Conservation (phyloP, 2,113 vertebrate genomes). For the Alexandromys fortis region DNA sequence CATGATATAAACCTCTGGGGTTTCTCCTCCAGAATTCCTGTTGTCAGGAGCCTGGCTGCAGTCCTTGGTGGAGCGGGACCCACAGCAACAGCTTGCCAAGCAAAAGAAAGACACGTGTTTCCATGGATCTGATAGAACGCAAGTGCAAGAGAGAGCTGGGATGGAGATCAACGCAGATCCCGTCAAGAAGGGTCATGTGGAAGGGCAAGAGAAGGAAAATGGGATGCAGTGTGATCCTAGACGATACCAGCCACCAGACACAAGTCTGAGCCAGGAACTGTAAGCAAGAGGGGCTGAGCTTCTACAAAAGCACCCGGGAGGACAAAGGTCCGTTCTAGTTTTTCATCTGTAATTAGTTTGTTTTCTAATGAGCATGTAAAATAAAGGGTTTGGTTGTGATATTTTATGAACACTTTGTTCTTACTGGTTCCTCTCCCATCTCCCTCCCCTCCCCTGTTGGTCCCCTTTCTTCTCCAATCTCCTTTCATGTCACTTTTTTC, state of each 20-base stretch:
- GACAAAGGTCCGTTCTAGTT: not conserved
- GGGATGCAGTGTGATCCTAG: not conserved
- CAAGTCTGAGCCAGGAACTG: not conserved
- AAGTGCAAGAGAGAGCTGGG: not conserved
- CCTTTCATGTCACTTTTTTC: not conserved
- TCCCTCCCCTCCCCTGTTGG: not conserved
- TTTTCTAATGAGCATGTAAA: not conserved
- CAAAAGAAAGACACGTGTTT: conserved; percentile 2
- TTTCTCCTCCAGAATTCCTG: conserved; percentile 22
- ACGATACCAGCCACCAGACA: not conserved
- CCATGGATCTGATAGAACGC: not conserved
- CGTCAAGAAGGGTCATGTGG: not conserved
- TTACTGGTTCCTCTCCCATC: not conserved
- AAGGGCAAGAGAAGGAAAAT: not conserved
- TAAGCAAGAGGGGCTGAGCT: not conserved
- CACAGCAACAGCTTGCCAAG: not conserved
- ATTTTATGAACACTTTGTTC: not conserved
- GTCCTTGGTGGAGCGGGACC: not conserved
- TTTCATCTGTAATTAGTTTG: not conserved
- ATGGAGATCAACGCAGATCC: not conserved
- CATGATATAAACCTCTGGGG: not conserved
- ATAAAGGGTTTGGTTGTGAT: not conserved
- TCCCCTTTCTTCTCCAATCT: not conserved
- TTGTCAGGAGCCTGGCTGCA: conserved; percentile 11
- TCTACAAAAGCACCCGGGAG: not conserved